Evolutionary conservation across 2,113 vertebrate species (phyloP).

Genomic region (Monarcha castaneiventris): DNA sequence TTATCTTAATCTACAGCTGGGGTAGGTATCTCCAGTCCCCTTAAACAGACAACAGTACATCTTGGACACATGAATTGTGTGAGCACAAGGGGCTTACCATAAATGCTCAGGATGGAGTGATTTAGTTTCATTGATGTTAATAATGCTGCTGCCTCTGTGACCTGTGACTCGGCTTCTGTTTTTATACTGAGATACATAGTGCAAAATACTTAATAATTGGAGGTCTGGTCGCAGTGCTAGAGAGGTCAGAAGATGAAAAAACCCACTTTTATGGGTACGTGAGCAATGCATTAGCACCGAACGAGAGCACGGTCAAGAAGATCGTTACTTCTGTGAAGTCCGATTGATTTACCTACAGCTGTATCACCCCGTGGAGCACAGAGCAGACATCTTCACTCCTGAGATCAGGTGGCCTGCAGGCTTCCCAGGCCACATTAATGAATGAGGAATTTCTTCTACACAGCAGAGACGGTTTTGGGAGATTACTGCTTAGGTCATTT

Average conservation of each 20-base stretch:
- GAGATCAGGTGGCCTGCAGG: neutral
- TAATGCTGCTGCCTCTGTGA: slow-evolving; percentile 29
- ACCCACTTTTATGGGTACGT: neutral
- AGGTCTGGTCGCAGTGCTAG: slow-evolving; percentile 25
- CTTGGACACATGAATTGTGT: neutral
- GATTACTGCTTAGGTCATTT: neutral
- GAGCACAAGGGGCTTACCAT: neutral
- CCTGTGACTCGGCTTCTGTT: slow-evolving; percentile 55
- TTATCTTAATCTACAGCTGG: neutral
- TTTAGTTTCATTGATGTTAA: slow-evolving; percentile 56
- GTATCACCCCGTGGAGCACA: neutral
- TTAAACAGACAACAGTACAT: neutral
- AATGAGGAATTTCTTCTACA: neutral
- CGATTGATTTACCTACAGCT: neutral
- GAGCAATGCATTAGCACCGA: neutral
- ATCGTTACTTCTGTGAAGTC: neutral
- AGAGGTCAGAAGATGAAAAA: slow-evolving; percentile 37
- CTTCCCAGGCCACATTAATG: neutral
- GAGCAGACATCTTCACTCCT: neutral
- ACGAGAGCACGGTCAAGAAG: neutral
- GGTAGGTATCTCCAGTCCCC: neutral
- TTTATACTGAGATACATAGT: slow-evolving; percentile 40
- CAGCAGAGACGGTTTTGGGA: neutral
- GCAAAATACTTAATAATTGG: slow-evolving; percentile 61
- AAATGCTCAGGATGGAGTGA: neutral